Base-by-base conservation (phyloP, 1,140 invertebrate genomes). In the Drosophila santomea region DNA sequence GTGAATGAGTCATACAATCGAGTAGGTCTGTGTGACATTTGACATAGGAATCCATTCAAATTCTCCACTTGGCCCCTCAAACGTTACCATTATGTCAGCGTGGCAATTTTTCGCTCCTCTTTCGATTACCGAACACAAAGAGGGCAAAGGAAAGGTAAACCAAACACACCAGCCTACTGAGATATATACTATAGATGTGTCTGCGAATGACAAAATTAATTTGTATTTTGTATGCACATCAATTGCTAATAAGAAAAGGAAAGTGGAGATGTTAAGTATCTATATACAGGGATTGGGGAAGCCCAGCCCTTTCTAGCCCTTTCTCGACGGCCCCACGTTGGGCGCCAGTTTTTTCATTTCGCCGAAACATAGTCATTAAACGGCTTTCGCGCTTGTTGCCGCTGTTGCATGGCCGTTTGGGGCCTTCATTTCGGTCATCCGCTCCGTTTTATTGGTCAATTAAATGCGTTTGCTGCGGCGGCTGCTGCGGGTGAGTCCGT, bases 1-100 rank as follows among this genome's bases (percentile, higher is more conserved):
- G 80, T 39, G 80, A 75, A 79, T 83, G 80, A 83, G 60, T 84
- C 81, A 71, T 60, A 71, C 64, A 76, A 75, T 79, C 74, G 73
- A 58, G 59, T 14, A 52, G 54, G 60, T 66, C 66, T 69, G 66
- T 68, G 43, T 71, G 81, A 81, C 82, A 88, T 77, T 77, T 77
- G 74, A 63, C 73, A 77, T 55, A 51, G 74, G 43, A 77, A 44
- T 39, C 36, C 63, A 61, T 61, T 69, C 55, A 44, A 35, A 32
- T 32, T 38, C 52, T 61, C 66, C 20, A 48, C 47, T 59, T 28
- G 5, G 36, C 59, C 25, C 44, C 57, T 20, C 39, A 11, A 55
- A 55, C 50, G 38, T 44, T 63, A 36, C 51, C 67, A 71, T 71
- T 71, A 71, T 71, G 67, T 71, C 67, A 50, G 67, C 64, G 51